Percentiles rank a stretch among this genome's conserved stretches.
These are phyloP conservation scores for Astur gentilis DNA, from an alignment of 2,113 vertebrate genomes.

Conservation along the genomic window DNA sequence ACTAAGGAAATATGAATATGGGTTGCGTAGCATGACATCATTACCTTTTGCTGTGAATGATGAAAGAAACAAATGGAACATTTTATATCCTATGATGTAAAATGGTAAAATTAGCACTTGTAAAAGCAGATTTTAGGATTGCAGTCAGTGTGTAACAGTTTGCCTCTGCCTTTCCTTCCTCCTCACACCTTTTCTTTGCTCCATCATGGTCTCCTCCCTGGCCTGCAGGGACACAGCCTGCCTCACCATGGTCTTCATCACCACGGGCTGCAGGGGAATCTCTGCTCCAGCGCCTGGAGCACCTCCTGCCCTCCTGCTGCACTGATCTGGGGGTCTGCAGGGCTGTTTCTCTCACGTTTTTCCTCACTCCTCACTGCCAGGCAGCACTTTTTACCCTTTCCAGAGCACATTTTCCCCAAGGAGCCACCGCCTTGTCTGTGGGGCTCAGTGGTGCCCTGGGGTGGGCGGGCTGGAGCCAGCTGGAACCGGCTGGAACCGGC, in stretches of 20 bases:
- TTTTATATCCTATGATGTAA: not conserved
- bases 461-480: accelerated
- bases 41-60: not conserved
- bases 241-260: accelerated
- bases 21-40: accelerated
- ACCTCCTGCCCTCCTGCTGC: not conserved
- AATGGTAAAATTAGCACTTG: not conserved
- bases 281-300: not conserved
- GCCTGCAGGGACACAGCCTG: not conserved
- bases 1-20: not conserved
- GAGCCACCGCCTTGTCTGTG: accelerated
- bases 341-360: no score
- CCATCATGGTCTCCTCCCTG: accelerated
- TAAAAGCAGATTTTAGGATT: not conserved
- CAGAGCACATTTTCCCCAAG: not conserved
- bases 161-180: not conserved
- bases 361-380: no score
- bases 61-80: not conserved
- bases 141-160: not conserved
- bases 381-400: not conserved
- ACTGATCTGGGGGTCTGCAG: not conserved
- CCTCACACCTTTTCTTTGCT: not conserved
- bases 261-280: accelerated
- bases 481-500: no score
- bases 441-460: no score